phyloP scores from a whole-genome alignment of 2,888 invertebrate genomes.

The Thalpophila matura region DNA sequence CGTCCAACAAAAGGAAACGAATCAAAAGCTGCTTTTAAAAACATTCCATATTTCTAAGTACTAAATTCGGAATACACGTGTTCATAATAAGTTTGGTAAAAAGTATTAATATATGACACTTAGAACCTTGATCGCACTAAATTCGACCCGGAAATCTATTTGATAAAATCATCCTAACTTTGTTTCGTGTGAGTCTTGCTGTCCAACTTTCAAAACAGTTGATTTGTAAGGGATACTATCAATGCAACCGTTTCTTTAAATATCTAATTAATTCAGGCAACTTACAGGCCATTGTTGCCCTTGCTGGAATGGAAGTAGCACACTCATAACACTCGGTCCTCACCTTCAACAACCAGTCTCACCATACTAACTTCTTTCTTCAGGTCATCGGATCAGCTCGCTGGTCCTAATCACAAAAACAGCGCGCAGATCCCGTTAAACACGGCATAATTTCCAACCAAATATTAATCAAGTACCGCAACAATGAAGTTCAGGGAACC shows the following conservation, averaged over 20 bases:
- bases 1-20: too few species aligned
- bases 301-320: too few species aligned
- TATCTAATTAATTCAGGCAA: too few species aligned
- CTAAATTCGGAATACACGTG: not conserved
- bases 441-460: slow-evolving; percentile 22
- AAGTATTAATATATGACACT: slow-evolving; percentile 8
- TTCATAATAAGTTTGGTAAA: not conserved
- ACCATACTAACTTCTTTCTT: too few species aligned
- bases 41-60: not conserved
- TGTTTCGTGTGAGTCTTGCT: not conserved
- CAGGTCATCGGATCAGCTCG: too few species aligned
- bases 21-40: not conserved
- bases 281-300: too few species aligned
- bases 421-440: not conserved
- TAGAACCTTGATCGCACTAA: slow-evolving; percentile 15
- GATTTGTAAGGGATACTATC: too few species aligned
- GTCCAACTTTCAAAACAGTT: not conserved
- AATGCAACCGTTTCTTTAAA: too few species aligned
- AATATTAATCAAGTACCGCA: slow-evolving; percentile 66
- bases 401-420: slow-evolving; percentile 1
- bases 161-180: slow-evolving; percentile 10
- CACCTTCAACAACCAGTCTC: too few species aligned
- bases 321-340: too few species aligned
- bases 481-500: slow-evolving; percentile 71
- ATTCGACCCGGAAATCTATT: slow-evolving; percentile 14